Percentiles rank a stretch among this genome's conserved stretches.
These are phyloP conservation scores for Montipora sp. DNA, from an alignment of 64 coral and sea anemone species.

Conservation along the genomic window DNA sequence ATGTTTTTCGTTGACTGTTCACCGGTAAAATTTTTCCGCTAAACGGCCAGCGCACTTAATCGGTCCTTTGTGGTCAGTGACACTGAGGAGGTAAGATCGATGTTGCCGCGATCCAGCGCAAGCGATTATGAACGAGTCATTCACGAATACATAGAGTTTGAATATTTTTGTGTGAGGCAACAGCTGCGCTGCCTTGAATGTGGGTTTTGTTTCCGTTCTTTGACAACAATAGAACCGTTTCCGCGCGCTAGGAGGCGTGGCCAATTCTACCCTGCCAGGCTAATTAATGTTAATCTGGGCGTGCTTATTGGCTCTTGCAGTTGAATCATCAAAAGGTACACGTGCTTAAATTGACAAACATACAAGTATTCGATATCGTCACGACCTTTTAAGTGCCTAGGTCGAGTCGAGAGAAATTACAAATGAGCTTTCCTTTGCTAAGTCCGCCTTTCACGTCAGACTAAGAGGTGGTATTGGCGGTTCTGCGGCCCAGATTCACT, in stretches of 20 bases:
- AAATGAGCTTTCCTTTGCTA: constrained; percentile 19
- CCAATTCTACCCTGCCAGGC: constrained; percentile 12
- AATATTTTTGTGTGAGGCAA: constrained; percentile 51
- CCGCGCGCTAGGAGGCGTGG: constrained; percentile 44
- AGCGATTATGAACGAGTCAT: constrained; percentile 32
- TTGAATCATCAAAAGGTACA: constrained; percentile 54
- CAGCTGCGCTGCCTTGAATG: constrained; percentile 35
- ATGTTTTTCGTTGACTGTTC: constrained; percentile 5
- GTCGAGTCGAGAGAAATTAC: constrained; percentile 10
- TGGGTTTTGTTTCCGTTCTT: constrained; percentile 61
- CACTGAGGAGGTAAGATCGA: background rate
- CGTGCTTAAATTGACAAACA: constrained; percentile 46
- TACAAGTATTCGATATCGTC: background rate
- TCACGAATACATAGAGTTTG: constrained; percentile 17
- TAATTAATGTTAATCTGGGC: constrained; percentile 53
- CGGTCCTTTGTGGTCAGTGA: background rate
- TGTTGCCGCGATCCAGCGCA: constrained; percentile 44
- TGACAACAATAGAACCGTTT: constrained; percentile 60
- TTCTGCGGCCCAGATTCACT: background rate
- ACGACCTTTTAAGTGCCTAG: constrained; percentile 26
- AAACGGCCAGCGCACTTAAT: background rate
- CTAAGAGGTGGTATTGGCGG: background rate
- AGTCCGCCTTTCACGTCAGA: background rate
- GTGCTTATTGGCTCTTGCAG: constrained; percentile 1
- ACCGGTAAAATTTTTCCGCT: background rate